These are phyloP conservation scores for Megastigmus dorsalis DNA, from an alignment of 2,888 invertebrate genomes.

Conservation along the genomic window DNA sequence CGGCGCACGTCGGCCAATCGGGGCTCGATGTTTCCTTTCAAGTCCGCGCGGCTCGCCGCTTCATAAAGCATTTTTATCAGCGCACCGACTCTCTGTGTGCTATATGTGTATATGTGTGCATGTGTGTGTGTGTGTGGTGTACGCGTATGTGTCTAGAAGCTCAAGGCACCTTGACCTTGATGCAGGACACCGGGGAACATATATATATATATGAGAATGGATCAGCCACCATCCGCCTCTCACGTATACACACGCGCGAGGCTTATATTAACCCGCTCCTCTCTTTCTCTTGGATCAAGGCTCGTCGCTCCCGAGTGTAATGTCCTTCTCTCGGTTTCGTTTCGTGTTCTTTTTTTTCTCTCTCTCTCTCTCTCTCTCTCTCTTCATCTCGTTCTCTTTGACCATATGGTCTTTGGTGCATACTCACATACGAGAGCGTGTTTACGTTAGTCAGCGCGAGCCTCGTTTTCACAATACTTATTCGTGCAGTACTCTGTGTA, in stretches of 20 bases:
- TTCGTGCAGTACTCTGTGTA: no score
- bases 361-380: no score
- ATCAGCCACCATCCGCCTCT: slow-evolving; percentile 59
- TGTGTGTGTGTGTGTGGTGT: no score
- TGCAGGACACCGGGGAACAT: no score
- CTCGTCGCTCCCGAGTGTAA: slow-evolving; percentile 37
- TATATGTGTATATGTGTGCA: no score
- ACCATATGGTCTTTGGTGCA: no score
- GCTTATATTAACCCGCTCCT: slow-evolving; percentile 21
- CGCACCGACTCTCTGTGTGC: no score
- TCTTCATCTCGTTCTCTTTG: slow-evolving; percentile 25
- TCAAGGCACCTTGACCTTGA: slow-evolving; percentile 68
- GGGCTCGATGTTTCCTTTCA: slow-evolving; percentile 59
- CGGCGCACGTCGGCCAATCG: slow-evolving; percentile 62
- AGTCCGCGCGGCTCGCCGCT: slow-evolving; percentile 4
- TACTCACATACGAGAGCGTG: no score
- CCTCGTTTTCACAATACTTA: no score
- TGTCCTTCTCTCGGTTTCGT: slow-evolving; percentile 37
- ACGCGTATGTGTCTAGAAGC: slow-evolving; percentile 56
- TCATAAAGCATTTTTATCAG: slow-evolving; percentile 51
- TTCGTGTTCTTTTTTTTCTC: no score
- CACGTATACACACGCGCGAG: slow-evolving; percentile 58
- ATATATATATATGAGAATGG: no score
- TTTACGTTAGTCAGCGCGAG: no score
- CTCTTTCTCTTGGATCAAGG: slow-evolving; percentile 48